These are phyloP conservation scores for Protosalanx chinensis DNA, from an alignment of 2,797 vertebrate genomes.

Conservation along the genomic window DNA sequence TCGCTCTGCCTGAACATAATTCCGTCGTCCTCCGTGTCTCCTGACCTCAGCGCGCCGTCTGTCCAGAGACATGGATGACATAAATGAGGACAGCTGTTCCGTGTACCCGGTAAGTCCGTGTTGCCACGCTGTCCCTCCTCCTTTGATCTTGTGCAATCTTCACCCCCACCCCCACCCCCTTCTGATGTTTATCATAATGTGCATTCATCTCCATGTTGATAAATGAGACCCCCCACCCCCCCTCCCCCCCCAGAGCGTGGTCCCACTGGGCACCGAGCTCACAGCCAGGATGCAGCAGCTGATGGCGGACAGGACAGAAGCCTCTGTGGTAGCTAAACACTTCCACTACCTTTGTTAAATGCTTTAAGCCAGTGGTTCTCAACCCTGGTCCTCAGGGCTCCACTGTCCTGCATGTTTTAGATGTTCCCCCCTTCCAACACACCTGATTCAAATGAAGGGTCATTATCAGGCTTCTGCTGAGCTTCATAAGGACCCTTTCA, in stretches of 20 bases:
- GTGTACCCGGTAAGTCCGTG: slow-evolving; percentile 60
- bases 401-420: too few species aligned
- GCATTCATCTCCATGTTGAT: background rate
- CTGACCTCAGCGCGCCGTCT: background rate
- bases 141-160: too few species aligned
- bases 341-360: background rate
- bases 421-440: too few species aligned
- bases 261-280: slow-evolving; percentile 59
- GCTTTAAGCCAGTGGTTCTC: too few species aligned
- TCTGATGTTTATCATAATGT: too few species aligned
- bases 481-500: too few species aligned
- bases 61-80: slow-evolving; percentile 63
- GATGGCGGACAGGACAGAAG: slow-evolving; percentile 76
- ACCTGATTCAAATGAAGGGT: too few species aligned
- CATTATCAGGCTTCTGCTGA: too few species aligned
- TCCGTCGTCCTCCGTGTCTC: background rate
- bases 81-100: slow-evolving; percentile 63
- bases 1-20: background rate
- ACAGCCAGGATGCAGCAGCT: slow-evolving; percentile 73
- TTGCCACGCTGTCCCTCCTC: background rate
- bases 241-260: slow-evolving; percentile 59
- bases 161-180: too few species aligned
- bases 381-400: too few species aligned
- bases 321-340: slow-evolving; percentile 76
- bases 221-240: background rate